These are phyloP conservation scores for Mus caroli DNA, from an alignment of 2,797 vertebrate species.

Conservation along the genomic window DNA sequence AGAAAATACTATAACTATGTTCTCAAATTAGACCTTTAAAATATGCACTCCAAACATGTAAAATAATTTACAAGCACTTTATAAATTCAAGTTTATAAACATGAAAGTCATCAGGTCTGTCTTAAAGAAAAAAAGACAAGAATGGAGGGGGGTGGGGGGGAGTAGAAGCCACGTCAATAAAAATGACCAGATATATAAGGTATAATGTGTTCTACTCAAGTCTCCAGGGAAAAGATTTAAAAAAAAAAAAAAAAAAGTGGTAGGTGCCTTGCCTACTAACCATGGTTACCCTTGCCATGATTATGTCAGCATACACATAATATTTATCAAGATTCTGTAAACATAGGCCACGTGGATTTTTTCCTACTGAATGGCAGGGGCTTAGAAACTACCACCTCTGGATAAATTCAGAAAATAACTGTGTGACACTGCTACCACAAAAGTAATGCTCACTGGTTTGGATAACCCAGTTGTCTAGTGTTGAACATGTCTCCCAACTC, in stretches of 20 bases:
- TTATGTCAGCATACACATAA: constrained; percentile 70
- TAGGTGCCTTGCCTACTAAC: constrained; percentile 73
- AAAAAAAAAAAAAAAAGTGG: constrained; percentile 31
- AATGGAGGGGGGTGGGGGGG: constrained; percentile 31
- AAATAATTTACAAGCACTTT: constrained; percentile 82
- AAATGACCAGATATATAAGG: constrained; percentile 66
- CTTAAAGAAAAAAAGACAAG: constrained; percentile 59
- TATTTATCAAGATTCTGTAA: constrained; percentile 75
- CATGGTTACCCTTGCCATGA: constrained; percentile 75
- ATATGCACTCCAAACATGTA: constrained; percentile 71
- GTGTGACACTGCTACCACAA: constrained; percentile 58
- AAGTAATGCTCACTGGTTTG: constrained; percentile 76
- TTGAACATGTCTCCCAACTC: constrained; percentile 61
- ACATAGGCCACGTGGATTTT: constrained; percentile 68
- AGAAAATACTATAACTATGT: constrained; percentile 68
- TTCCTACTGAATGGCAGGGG: constrained; percentile 54
- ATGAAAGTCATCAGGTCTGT: constrained; percentile 72
- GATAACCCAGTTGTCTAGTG: constrained; percentile 75
- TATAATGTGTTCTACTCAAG: constrained; percentile 70
- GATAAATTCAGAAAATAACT: constrained; percentile 65
- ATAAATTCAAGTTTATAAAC: constrained; percentile 83
- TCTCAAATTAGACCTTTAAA: constrained; percentile 72
- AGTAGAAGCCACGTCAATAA: constrained; percentile 69
- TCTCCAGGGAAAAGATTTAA: constrained; percentile 38
- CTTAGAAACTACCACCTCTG: constrained; percentile 69